phyloP scores from a whole-genome alignment of 2,113 vertebrate genomes.

The Apus apus region DNA sequence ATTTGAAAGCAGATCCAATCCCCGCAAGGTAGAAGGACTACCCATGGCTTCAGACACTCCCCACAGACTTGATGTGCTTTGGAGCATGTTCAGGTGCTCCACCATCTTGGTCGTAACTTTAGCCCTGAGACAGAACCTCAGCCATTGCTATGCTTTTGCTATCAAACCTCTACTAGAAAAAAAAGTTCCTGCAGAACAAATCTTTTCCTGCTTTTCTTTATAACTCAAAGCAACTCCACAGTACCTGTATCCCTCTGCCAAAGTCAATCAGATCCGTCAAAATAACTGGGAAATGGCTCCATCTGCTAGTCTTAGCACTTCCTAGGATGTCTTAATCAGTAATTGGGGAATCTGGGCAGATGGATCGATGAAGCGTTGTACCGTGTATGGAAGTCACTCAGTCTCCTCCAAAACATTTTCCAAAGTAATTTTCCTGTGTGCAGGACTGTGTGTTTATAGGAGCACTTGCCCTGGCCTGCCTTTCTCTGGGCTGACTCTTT shows the following conservation, averaged over 20 bases:
- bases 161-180: neutral
- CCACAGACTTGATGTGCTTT: neutral
- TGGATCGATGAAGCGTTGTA: neutral
- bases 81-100: neutral
- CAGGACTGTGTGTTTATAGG: neutral
- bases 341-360: neutral
- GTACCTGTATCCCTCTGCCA: neutral
- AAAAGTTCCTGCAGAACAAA: neutral
- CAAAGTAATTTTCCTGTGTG: neutral
- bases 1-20: neutral
- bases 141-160: neutral
- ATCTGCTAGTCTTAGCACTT: neutral
- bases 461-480: neutral
- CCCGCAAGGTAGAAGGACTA: neutral
- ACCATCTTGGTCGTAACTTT: neutral
- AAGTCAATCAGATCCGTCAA: neutral
- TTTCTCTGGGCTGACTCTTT: neutral
- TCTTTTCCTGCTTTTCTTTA: neutral
- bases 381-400: neutral
- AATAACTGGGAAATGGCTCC: neutral
- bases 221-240: neutral
- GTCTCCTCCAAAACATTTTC: neutral
- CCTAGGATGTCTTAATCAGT: neutral
- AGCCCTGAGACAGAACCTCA: neutral
- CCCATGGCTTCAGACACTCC: neutral